phyloP scores from a whole-genome alignment of 2,797 vertebrate species.

The Leptodactylus fallax region DNA sequence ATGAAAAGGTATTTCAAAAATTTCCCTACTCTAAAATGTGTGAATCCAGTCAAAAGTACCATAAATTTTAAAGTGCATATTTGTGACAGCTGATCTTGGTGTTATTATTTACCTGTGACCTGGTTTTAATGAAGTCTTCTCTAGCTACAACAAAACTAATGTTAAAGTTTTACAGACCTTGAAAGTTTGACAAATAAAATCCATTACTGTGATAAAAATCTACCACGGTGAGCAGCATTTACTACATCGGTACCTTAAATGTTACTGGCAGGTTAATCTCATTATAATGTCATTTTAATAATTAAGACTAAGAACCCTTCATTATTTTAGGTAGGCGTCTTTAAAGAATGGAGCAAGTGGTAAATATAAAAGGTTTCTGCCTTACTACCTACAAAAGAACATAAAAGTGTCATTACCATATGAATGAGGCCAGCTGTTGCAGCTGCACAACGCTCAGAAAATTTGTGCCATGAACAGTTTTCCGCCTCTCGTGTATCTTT shows the following conservation, averaged over 20 bases:
- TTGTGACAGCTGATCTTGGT: not conserved
- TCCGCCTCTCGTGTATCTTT: conserved; percentile 45
- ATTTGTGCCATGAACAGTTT: conserved; percentile 33
- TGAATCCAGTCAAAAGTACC: no score
- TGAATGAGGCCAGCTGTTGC: conserved; percentile 64
- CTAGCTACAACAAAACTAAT: not conserved
- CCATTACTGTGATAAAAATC: not conserved
- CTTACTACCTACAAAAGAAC: conserved; percentile 48
- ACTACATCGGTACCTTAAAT: not conserved
- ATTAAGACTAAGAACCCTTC: conserved; percentile 30
- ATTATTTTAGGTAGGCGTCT: conserved; percentile 39
- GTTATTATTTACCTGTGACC: no score
- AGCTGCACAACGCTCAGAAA: conserved; percentile 43
- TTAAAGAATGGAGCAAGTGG: conserved; percentile 30
- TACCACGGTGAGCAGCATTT: not conserved
- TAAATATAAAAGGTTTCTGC: conserved; percentile 54
- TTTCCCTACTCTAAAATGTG: no score
- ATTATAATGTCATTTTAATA: conserved; percentile 46
- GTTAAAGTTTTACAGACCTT: not conserved
- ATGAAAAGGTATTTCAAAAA: no score
- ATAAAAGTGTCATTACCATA: conserved; percentile 60
- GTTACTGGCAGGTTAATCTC: conserved; percentile 2
- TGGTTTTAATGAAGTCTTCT: not conserved
- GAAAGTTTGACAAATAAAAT: conserved; percentile 19
- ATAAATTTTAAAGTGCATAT: no score